phyloP scores from a whole-genome alignment of 2,888 invertebrate species.

The Melieria crassipennis region DNA sequence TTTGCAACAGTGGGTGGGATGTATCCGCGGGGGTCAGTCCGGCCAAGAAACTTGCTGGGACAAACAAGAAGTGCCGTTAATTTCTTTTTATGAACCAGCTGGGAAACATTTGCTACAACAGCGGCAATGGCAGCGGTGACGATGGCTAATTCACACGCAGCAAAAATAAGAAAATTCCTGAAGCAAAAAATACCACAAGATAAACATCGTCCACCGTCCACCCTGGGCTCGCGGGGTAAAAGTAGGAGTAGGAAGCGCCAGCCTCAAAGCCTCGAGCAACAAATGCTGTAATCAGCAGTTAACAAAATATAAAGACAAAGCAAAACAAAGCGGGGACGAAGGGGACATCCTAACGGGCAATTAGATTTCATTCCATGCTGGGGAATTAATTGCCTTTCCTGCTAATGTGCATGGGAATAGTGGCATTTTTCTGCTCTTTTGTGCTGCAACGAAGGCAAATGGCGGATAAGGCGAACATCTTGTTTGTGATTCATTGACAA shows the following conservation, averaged over 20 bases:
- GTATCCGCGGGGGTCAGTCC: not conserved
- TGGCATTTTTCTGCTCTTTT: constrained; percentile 43
- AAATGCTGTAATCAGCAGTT: constrained; percentile 64
- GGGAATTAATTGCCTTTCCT: constrained; percentile 61
- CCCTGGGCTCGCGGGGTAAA: not conserved
- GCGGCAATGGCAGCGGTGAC: constrained; percentile 21
- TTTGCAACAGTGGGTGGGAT: constrained; percentile 53
- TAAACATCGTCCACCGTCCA: constrained; percentile 16
- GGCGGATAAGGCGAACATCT: not conserved
- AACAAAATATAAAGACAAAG: constrained; percentile 58
- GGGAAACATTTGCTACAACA: constrained; percentile 63
- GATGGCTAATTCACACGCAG: constrained; percentile 42
- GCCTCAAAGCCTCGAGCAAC: constrained; percentile 40
- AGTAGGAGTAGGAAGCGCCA: constrained; percentile 10
- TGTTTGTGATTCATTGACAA: constrained; percentile 49
- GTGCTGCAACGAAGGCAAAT: not conserved
- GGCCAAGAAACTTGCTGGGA: constrained; percentile 30
- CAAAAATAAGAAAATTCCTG: constrained; percentile 36
- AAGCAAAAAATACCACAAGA: constrained; percentile 37
- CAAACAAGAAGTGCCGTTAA: constrained; percentile 61
- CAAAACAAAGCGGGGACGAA: constrained; percentile 33
- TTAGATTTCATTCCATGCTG: constrained; percentile 64
- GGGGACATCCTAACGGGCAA: constrained; percentile 59
- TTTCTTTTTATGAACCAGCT: constrained; percentile 67
- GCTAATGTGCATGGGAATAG: constrained; percentile 28